Conservation (phyloP, 2,113 vertebrate species). For the Chloroceryle aenea region DNA sequence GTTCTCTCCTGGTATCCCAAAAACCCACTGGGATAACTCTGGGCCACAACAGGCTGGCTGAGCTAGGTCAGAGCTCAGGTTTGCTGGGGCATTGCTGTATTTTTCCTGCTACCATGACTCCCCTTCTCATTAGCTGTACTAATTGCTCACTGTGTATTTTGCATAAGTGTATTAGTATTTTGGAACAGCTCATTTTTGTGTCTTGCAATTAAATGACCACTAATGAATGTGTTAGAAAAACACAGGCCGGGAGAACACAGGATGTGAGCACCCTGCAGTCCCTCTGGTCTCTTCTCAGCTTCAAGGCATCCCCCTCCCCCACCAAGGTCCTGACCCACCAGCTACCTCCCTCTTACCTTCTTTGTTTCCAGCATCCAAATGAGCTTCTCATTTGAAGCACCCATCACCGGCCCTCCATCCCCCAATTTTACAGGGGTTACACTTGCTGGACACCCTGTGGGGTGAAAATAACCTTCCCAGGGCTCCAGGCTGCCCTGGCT, state of each 20-base stretch:
- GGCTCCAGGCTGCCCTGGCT: not conserved
- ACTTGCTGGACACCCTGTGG: not conserved
- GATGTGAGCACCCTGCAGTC: rapidly evolving
- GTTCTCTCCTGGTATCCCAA: not conserved
- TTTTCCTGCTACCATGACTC: not conserved
- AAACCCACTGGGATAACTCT: not conserved
- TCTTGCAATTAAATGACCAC: not conserved
- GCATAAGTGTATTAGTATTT: not conserved
- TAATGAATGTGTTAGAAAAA: rapidly evolving
- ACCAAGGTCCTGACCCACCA: too few species aligned
- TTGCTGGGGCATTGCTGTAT: not conserved
- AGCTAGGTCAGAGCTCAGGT: not conserved
- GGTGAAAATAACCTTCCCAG: not conserved
- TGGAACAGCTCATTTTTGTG: not conserved
- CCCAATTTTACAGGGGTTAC: rapidly evolving
- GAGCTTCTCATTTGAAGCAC: not conserved
- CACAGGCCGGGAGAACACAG: not conserved
- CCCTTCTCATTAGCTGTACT: not conserved
- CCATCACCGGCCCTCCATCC: too few species aligned
- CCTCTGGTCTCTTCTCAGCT: rapidly evolving
- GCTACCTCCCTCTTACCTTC: not conserved
- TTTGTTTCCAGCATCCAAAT: not conserved
- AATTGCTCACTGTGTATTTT: not conserved
- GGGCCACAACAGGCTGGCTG: not conserved
- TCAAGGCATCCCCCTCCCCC: not conserved